Conservation (phyloP, 2,113 vertebrate species). For the Triplophysa rosa region DNA sequence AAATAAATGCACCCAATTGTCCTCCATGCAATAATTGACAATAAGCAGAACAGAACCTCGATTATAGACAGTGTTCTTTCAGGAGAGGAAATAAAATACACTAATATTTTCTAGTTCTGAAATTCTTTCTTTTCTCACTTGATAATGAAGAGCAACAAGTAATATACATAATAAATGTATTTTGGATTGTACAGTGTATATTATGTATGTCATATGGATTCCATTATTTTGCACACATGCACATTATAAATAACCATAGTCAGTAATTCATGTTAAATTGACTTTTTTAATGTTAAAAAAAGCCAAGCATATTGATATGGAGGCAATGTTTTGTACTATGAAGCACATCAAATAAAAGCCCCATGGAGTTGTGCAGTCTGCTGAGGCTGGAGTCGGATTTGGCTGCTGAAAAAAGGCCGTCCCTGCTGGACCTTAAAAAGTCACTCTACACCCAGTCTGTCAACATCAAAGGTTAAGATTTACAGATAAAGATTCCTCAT, state of each 20-base stretch:
- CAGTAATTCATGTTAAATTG: not conserved
- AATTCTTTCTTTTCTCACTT: not conserved
- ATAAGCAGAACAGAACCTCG: constrained; percentile 29
- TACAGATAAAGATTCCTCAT: constrained; percentile 17
- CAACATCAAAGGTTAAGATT: constrained; percentile 45
- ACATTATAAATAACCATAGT: not conserved
- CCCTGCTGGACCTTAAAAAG: constrained; percentile 36
- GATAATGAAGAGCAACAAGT: not conserved
- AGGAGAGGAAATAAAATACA: not conserved
- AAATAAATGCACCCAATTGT: not conserved
- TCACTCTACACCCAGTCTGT: constrained; percentile 26
- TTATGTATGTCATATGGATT: not conserved
- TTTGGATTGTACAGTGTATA: not conserved
- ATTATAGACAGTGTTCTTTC: constrained; percentile 14
- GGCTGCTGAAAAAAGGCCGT: constrained; percentile 23
- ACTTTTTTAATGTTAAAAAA: not conserved
- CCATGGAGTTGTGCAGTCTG: not conserved
- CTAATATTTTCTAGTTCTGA: not conserved
- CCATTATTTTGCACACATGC: not conserved
- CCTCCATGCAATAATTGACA: not conserved
- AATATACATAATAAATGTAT: not conserved
- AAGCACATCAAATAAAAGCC: not conserved
- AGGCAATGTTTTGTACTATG: not conserved
- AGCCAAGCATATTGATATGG: not conserved
- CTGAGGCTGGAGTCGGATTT: constrained; percentile 9